Evolutionary conservation across 2,113 vertebrate genomes (phyloP).

Genomic region (Xenopus tropicalis): DNA sequence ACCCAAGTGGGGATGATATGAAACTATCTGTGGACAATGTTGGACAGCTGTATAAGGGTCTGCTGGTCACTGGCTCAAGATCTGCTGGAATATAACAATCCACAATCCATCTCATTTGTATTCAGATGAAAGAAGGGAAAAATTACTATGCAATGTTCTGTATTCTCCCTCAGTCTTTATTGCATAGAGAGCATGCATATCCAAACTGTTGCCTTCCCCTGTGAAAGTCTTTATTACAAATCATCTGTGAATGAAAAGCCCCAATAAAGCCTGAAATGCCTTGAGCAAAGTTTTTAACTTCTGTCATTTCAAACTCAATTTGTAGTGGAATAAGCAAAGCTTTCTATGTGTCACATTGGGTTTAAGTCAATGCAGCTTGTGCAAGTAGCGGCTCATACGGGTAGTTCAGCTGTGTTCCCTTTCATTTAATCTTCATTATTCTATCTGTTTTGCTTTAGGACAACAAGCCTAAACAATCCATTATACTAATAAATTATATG

Average conservation of each 20-base stretch:
- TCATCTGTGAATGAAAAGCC: conserved; percentile 31
- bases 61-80: too few species aligned
- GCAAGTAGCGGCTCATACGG: conserved; percentile 35
- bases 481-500: conserved; percentile 14
- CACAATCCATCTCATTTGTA: too few species aligned
- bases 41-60: too few species aligned
- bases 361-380: conserved; percentile 35
- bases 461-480: conserved; percentile 14
- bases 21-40: too few species aligned
- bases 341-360: conserved; percentile 35
- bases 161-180: too few species aligned
- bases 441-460: conserved; percentile 19
- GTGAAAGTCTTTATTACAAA: conserved; percentile 20
- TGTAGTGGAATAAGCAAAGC: conserved; percentile 39
- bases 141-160: too few species aligned
- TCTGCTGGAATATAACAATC: too few species aligned
- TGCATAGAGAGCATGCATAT: too few species aligned
- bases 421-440: conserved; percentile 33
- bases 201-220: not conserved
- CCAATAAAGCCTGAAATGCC: conserved; percentile 25
- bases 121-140: too few species aligned
- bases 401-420: conserved; percentile 31
- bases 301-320: conserved; percentile 42
- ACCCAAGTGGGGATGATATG: too few species aligned
- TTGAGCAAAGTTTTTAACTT: conserved; percentile 28